Conservation (phyloP, 2,888 invertebrate species). For the Acholoe squamosa region DNA sequence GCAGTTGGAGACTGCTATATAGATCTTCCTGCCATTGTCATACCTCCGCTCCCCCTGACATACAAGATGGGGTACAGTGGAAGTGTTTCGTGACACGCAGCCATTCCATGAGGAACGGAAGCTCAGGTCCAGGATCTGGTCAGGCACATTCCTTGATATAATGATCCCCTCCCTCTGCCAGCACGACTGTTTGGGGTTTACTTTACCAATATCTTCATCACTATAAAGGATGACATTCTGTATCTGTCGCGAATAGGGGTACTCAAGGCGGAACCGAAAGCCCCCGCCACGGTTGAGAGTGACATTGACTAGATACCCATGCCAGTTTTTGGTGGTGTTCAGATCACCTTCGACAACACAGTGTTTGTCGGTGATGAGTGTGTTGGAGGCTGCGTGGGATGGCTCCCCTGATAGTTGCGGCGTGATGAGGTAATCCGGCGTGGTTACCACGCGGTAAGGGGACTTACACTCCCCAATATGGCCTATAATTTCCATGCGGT, state of each 20-base stretch:
- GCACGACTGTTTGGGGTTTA: constrained; percentile 67
- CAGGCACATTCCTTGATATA: constrained; percentile 64
- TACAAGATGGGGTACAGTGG: constrained; percentile 62
- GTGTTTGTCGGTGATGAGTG: constrained; percentile 37
- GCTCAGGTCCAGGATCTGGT: constrained; percentile 69
- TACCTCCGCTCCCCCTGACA: constrained; percentile 67
- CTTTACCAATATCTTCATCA: constrained; percentile 66
- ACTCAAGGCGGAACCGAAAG: constrained; percentile 68
- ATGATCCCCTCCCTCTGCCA: constrained; percentile 70
- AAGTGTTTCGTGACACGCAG: constrained; percentile 66
- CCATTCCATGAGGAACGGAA: constrained; percentile 69
- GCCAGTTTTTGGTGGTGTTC: constrained; percentile 70
- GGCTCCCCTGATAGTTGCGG: background rate
- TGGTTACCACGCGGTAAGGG: constrained; percentile 49
- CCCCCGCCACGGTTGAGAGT: constrained; percentile 67
- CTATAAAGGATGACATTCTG: constrained; percentile 70
- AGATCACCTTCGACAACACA: constrained; percentile 69
- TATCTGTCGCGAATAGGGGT: constrained; percentile 65
- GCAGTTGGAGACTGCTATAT: constrained; percentile 70
- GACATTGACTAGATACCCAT: constrained; percentile 69
- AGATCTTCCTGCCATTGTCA: constrained; percentile 64
- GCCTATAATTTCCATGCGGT: constrained; percentile 69
- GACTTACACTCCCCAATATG: constrained; percentile 69
- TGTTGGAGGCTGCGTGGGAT: constrained; percentile 59
- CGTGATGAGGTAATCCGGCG: constrained; percentile 42